Evolutionary conservation across 2,888 invertebrate genomes (phyloP).

Genomic region (Euspilapteryx auroguttella): DNA sequence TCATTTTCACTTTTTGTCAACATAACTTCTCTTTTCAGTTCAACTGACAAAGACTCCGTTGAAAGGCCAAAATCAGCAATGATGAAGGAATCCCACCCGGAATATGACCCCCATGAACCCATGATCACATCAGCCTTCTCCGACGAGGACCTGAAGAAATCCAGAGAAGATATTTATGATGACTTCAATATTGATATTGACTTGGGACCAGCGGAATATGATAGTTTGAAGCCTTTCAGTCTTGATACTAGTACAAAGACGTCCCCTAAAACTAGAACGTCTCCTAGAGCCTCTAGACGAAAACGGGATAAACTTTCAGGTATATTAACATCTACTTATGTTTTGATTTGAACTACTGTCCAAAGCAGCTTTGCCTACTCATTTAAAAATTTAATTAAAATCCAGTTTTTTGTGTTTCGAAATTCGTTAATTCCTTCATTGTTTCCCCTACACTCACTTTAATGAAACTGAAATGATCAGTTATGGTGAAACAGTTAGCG

Average conservation of each 20-base stretch:
- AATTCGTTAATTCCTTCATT: no score
- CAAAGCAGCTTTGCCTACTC: no score
- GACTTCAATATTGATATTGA: slow-evolving; percentile 34
- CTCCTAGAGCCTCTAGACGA: no score
- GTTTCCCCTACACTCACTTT: no score
- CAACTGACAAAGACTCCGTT: slow-evolving; percentile 46
- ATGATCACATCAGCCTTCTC: slow-evolving; percentile 55
- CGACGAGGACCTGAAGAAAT: slow-evolving; percentile 44
- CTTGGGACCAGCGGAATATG: slow-evolving; percentile 23
- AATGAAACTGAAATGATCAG: no score
- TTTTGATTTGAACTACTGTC: no score
- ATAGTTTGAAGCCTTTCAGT: slow-evolving; percentile 27
- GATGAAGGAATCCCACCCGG: slow-evolving; percentile 44
- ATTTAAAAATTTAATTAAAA: no score
- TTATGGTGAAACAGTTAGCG: no score
- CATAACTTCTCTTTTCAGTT: slow-evolving; percentile 17
- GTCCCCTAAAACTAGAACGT: no score
- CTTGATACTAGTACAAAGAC: slow-evolving; percentile 27
- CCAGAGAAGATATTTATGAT: slow-evolving; percentile 40
- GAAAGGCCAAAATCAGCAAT: slow-evolving; percentile 51
- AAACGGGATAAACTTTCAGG: slow-evolving; percentile 34
- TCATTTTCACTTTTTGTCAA: no score
- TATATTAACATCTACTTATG: no score
- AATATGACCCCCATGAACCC: slow-evolving; percentile 51
- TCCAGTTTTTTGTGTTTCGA: no score